Percentiles rank a stretch among this genome's conserved stretches.
Evolutionary conservation across 2,113 vertebrate genomes (phyloP).

Genomic region (Drymodes brunneopygia): DNA sequence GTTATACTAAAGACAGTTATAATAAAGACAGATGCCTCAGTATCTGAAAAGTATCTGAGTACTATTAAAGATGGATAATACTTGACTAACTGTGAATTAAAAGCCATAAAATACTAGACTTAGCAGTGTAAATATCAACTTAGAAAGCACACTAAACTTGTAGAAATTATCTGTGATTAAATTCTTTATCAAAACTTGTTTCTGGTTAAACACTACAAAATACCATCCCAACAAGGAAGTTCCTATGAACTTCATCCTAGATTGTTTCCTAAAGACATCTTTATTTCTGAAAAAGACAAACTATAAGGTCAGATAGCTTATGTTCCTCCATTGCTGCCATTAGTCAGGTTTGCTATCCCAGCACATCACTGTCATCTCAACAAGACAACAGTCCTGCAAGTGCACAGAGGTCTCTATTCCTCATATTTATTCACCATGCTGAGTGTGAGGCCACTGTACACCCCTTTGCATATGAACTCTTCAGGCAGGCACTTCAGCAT

Average conservation of each 20-base stretch:
- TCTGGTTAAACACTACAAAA: not conserved
- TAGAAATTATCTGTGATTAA: not conserved
- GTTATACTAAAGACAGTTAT: not conserved
- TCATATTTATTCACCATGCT: not conserved
- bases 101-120: not conserved
- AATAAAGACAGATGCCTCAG: not conserved
- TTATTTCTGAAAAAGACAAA: not conserved
- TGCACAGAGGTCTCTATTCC: not conserved
- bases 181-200: not conserved
- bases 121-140: not conserved
- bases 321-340: not conserved
- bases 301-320: not conserved
- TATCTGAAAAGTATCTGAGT: not conserved
- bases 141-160: not conserved
- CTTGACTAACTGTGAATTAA: not conserved
- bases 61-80: not conserved
- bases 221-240: not conserved
- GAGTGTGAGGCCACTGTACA: not conserved
- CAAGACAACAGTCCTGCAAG: not conserved
- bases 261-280: not conserved
- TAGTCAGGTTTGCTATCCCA: not conserved
- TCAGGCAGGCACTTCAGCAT: not conserved
- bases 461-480: accelerated
- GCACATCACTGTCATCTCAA: not conserved
- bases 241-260: not conserved